Base-by-base conservation (phyloP, 2,888 invertebrate species). In the Augochlorella aurata region DNA sequence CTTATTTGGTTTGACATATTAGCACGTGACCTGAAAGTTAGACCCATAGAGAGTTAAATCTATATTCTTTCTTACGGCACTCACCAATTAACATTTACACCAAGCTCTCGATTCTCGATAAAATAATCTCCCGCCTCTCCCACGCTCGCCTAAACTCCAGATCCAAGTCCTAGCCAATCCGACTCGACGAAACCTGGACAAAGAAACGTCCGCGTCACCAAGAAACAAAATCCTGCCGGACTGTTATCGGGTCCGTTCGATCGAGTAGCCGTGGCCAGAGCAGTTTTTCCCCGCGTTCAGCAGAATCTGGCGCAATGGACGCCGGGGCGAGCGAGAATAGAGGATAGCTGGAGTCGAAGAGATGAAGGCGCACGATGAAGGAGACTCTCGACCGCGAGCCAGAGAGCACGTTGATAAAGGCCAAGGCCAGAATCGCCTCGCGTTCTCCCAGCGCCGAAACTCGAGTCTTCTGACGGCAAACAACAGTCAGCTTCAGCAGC, bases 281-380 rank as follows among this genome's bases (percentile, higher is more conserved):
- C 79, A 52, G 49, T 52, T 68, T 72, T 75, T 67, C 38, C 21
- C 16, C 12, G 47, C 21, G 71, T 76, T 81, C 72, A 82, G 72
- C 81, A 47, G 50, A 82, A 73, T 76, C 61, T 38, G 12, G 8
- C 14, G 8, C n/a, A 0, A 38, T 10, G 29, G 63, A 50, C 38
- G n/a, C 12, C 24, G 21, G 29, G 50, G 44, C 7, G 49, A 18
- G 44, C 14, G 50, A 29, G 38, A 16, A n/a, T 16, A 16, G 16
- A 8, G 61, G n/a, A 29, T 14, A 9, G 16, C 24, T 2, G 1
- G 7, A 61, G 18, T 45, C 21, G 29, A 49, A 58, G 49, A 45
- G 45, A 38, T 7, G 38, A 38, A 38, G 38, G 38, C 24, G 63
- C 71, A 68, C 63, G 49, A 76, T 47, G 54, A 7, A 58, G 24